phyloP scores from a whole-genome alignment of 2,888 invertebrate genomes.

The Nysson spinosus region DNA sequence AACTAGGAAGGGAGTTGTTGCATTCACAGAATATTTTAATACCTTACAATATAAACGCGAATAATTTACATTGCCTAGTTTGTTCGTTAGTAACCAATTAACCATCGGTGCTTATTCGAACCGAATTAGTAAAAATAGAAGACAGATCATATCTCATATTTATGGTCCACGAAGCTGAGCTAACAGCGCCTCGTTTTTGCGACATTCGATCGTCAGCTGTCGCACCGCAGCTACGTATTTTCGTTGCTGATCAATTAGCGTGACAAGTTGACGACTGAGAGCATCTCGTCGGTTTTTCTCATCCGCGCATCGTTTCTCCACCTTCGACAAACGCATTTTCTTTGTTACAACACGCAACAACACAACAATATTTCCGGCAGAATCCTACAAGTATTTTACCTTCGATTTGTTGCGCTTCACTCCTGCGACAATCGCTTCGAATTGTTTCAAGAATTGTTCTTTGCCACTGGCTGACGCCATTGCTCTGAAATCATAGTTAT shows the following conservation, averaged over 20 bases:
- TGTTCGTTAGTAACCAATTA: too few species aligned
- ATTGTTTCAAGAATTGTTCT: constrained; percentile 93
- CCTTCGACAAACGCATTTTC: constrained; percentile 55
- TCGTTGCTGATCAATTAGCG: constrained; percentile 84
- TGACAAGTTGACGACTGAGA: constrained; percentile 81
- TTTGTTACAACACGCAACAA: not conserved
- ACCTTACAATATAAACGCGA: too few species aligned
- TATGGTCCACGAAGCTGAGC: constrained; percentile 72
- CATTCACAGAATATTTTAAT: too few species aligned
- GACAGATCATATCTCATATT: constrained; percentile 23
- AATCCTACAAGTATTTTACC: too few species aligned
- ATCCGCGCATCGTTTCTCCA: constrained; percentile 81
- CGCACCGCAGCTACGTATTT: constrained; percentile 87
- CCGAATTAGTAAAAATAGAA: too few species aligned
- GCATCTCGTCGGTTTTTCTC: constrained; percentile 84
- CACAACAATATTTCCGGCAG: too few species aligned
- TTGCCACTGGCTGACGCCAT: constrained; percentile 88
- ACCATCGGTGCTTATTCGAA: too few species aligned
- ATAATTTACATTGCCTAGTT: too few species aligned
- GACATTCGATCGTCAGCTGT: constrained; percentile 87
- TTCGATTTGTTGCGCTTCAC: constrained; percentile 92
- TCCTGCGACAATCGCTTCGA: constrained; percentile 92
- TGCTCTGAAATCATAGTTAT: constrained; percentile 80
- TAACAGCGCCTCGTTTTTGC: constrained; percentile 83
- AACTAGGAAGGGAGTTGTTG: too few species aligned